Evolutionary conservation across 2,113 vertebrate species (phyloP), one percentile per base, ranked within the genome.

Genomic region (Myotis brandtii): DNA sequence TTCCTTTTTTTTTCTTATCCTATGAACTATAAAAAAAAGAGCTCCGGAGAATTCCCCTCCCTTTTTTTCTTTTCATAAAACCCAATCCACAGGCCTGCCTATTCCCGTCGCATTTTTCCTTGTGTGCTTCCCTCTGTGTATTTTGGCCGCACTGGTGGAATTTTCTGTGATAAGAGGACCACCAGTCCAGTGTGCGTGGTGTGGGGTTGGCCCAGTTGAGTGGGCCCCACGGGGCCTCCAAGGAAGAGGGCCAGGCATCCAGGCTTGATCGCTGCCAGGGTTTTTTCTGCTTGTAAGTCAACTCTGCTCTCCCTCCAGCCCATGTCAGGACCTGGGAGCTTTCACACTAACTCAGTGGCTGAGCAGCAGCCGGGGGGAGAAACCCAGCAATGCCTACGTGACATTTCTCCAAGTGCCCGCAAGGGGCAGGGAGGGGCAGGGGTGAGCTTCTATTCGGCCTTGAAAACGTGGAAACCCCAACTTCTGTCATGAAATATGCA

Each of bases 91-190:
- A 85, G 72, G 72, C 62, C 43, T 80, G 69, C 75, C 30, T 93
- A 91, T 91, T 62, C 82, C 85, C 72, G 86, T 94, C 96, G 46
- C 93, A 91, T 96, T 95, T 97, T 89, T 93, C 95, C 95, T 92
- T 73, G 20, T 94, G 85, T 94, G 91, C 82, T 97, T 97, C 94
- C 94, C 95, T 95, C 70, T 97, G 97, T 98, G 18, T 97, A 64
- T 91, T 96, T 97, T 97, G 97, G 97, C 96, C 0, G 6, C 54
- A 48, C 4, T 64, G 91, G 54, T 89, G 95, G 97, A 98, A 97
- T 98, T 95, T 94, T 96, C 95, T 86, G 2, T 97, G 97, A 97
- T 97, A 97, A 97, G 96, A 92, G 89, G 97, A 98, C 97, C 96
- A 97, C 96, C 95, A 95, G 17, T 95, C 94, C 96, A 93, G 96